Conservation (phyloP, 2,888 invertebrate species). For the Rhorus exstirpatorius region DNA sequence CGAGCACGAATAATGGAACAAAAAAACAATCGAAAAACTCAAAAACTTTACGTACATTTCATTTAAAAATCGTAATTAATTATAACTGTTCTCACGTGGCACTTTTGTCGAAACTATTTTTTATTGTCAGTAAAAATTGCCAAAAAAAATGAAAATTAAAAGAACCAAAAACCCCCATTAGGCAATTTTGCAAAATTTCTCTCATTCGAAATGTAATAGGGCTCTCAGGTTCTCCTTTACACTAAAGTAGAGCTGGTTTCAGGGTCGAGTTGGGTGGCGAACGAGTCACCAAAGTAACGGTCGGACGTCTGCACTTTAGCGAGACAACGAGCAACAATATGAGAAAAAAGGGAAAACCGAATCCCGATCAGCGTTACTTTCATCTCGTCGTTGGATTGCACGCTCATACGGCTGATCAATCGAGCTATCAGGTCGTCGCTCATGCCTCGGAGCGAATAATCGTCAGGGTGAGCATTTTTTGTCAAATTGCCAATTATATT, state of each 20-base stretch:
- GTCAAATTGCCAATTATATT: neutral
- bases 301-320: conserved; percentile 98
- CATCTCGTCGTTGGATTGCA: conserved; percentile 97
- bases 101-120: too few species aligned
- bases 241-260: conserved; percentile 82
- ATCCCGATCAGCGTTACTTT: conserved; percentile 99
- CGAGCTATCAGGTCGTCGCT: conserved; percentile 93
- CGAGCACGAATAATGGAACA: too few species aligned
- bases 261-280: conserved; percentile 95
- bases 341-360: conserved; percentile 99
- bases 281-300: conserved; percentile 97
- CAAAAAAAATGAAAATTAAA: conserved; percentile 14
- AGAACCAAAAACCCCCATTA: too few species aligned
- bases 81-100: too few species aligned
- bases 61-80: too few species aligned
- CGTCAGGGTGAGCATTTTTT: conserved; percentile 92
- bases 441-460: conserved; percentile 98
- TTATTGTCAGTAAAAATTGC: neutral
- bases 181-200: conserved; percentile 72
- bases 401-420: conserved; percentile 93
- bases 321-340: conserved; percentile 99
- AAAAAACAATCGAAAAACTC: too few species aligned
- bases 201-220: conserved; percentile 50
- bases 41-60: too few species aligned
- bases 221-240: conserved; percentile 76